Conservation (phyloP, 2,888 invertebrate species). For the Acanthoscelides obtectus region DNA sequence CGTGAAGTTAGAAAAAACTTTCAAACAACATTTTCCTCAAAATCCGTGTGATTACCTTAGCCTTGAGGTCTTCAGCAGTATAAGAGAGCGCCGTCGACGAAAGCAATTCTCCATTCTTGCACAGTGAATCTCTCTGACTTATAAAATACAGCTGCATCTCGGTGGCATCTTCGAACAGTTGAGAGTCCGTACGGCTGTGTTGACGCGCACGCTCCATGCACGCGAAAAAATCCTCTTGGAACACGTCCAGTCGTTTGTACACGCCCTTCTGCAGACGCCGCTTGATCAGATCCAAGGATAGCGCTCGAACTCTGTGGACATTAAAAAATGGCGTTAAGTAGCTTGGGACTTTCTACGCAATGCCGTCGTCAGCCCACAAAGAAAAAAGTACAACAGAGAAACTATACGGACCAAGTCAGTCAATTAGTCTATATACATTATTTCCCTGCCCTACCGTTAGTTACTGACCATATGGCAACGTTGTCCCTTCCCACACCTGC, state of each 20-base stretch:
- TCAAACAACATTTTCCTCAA: no score
- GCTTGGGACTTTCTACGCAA: no score
- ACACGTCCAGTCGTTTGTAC: slow-evolving; percentile 88
- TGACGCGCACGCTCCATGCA: slow-evolving; percentile 87
- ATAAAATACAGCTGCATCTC: slow-evolving; percentile 91
- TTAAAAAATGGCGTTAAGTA: background rate
- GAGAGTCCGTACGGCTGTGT: slow-evolving; percentile 86
- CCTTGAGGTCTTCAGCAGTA: slow-evolving; percentile 67
- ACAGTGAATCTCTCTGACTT: slow-evolving; percentile 64
- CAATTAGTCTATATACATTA: no score
- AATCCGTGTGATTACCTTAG: background rate
- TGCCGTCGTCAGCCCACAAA: no score
- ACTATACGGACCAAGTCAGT: no score
- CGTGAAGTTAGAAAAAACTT: no score
- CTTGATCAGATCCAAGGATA: slow-evolving; percentile 91
- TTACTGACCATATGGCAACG: no score
- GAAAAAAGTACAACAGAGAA: no score
- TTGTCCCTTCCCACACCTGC: no score
- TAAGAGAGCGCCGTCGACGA: slow-evolving; percentile 84
- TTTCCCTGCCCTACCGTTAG: no score
- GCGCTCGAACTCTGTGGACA: slow-evolving; percentile 63
- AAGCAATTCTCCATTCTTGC: slow-evolving; percentile 72
- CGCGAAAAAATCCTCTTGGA: slow-evolving; percentile 94
- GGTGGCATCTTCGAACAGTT: slow-evolving; percentile 87
- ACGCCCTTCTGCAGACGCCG: slow-evolving; percentile 85